Conservation (phyloP, 2,888 invertebrate genomes). For the Galeopsomyia nigrocyanea region DNA sequence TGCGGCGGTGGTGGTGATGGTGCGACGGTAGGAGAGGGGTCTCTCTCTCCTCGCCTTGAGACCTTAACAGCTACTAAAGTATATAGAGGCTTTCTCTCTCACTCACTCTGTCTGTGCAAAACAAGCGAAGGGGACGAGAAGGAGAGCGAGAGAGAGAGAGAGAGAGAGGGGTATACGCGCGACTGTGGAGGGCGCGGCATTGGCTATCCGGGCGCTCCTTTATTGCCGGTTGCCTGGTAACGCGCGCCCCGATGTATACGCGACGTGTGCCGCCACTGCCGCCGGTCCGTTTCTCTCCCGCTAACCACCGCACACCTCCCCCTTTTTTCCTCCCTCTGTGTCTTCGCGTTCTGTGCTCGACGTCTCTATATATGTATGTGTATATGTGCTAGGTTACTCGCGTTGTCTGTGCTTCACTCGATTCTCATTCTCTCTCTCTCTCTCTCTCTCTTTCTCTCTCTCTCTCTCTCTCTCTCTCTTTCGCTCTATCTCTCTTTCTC, state of each 20-base stretch:
- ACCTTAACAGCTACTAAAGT: constrained; percentile 69
- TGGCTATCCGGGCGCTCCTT: constrained; percentile 65
- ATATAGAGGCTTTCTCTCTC: constrained; percentile 58
- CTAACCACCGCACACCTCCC: constrained; percentile 37
- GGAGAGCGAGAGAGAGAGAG: constrained; percentile 5
- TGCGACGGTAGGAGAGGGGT: constrained; percentile 48
- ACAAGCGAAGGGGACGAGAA: constrained; percentile 62
- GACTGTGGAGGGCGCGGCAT: constrained; percentile 65
- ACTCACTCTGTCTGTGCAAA: constrained; percentile 63
- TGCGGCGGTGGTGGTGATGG: constrained; percentile 39
- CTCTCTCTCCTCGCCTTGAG: constrained; percentile 51
- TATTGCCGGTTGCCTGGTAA: constrained; percentile 68
- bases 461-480: background rate
- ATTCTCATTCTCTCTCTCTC: too few relatives aligned
- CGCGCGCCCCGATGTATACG: constrained; percentile 56
- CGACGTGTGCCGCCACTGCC: constrained; percentile 2
- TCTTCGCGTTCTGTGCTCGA: constrained; percentile 12
- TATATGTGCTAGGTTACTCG: background rate
- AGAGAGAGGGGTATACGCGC: constrained; percentile 54
- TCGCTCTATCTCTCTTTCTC: background rate
- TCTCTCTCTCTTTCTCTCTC: constrained; percentile 9
- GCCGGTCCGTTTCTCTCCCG: constrained; percentile 29
- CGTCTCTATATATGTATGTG: constrained; percentile 3
- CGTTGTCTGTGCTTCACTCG: background rate
- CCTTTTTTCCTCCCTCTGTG: constrained; percentile 25